phyloP scores from a whole-genome alignment of 2,888 invertebrate species.

The Scaptomyza caliginosa region DNA sequence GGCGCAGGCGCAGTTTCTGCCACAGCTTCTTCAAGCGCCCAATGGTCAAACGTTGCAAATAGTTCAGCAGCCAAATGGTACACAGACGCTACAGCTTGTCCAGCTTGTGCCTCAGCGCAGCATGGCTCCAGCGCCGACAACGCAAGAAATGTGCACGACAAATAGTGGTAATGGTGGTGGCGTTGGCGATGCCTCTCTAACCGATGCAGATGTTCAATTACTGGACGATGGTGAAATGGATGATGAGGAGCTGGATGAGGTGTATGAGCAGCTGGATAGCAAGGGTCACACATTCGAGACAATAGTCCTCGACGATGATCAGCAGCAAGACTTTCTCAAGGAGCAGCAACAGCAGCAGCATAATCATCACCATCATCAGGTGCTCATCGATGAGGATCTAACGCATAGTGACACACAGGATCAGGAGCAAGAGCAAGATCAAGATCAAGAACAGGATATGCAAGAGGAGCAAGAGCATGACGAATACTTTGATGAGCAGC shows the following conservation, averaged over 20 bases:
- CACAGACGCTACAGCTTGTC: conserved; percentile 79
- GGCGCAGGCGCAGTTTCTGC: conserved; percentile 73
- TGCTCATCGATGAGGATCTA: conserved; percentile 81
- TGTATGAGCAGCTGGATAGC: conserved; percentile 68
- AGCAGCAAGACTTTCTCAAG: conserved; percentile 69
- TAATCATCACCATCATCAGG: conserved; percentile 63
- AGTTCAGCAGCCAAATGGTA: conserved; percentile 83
- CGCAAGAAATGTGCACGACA: conserved; percentile 64
- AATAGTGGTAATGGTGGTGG: conserved; percentile 40
- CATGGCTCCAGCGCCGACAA: conserved; percentile 48
- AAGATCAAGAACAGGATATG: conserved; percentile 47
- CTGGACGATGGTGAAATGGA: conserved; percentile 75
- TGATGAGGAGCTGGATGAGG: conserved; percentile 75
- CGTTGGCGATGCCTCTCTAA: conserved; percentile 49
- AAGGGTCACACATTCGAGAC: conserved; percentile 78
- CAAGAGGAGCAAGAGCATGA: conserved; percentile 68
- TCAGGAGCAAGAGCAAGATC: conserved; percentile 65
- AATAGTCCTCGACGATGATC: conserved; percentile 81
- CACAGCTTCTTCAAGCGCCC: conserved; percentile 80
- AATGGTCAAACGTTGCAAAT: conserved; percentile 83
- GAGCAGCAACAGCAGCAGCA: conserved; percentile 60
- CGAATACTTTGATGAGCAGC: conserved; percentile 64
- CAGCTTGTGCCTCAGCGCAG: conserved; percentile 77
- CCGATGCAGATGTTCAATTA: conserved; percentile 77
- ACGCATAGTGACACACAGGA: conserved; percentile 79